Conservation (phyloP, 2,797 vertebrate species). For the Streptopelia turtur region DNA sequence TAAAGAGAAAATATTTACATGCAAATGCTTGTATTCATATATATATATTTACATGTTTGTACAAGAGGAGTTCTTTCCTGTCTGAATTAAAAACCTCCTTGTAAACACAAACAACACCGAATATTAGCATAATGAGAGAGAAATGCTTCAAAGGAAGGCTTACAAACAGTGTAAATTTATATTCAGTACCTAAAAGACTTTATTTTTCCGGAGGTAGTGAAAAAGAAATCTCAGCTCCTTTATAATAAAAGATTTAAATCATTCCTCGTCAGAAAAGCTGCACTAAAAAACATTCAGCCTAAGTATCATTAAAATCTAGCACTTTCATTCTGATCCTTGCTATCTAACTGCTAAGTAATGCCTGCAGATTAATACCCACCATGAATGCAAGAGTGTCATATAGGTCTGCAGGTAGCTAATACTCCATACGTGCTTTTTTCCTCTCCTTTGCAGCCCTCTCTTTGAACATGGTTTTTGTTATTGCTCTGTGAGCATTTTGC, state of each 20-base stretch:
- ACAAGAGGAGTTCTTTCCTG: neutral
- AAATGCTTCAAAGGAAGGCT: neutral
- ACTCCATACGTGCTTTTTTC: neutral
- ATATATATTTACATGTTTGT: neutral
- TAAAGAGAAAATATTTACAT: neutral
- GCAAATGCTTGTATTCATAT: neutral
- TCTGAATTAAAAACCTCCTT: neutral
- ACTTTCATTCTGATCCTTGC: neutral
- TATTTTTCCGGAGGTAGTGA: neutral
- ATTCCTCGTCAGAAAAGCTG: neutral
- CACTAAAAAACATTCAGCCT: neutral
- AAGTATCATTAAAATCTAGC: neutral
- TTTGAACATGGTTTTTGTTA: conserved; percentile 23
- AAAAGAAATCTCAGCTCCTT: neutral
- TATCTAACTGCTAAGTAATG: neutral
- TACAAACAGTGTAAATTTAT: neutral
- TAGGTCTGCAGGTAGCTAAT: neutral
- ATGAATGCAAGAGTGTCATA: neutral
- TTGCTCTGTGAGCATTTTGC: neutral
- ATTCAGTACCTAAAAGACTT: neutral
- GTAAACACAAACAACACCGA: neutral
- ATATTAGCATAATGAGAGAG: neutral
- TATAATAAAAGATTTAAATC: neutral
- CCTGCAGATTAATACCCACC: neutral
- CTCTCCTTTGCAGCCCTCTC: neutral